These are phyloP conservation scores for Macaria notata DNA, from an alignment of 2,888 invertebrate genomes.

Conservation along the genomic window DNA sequence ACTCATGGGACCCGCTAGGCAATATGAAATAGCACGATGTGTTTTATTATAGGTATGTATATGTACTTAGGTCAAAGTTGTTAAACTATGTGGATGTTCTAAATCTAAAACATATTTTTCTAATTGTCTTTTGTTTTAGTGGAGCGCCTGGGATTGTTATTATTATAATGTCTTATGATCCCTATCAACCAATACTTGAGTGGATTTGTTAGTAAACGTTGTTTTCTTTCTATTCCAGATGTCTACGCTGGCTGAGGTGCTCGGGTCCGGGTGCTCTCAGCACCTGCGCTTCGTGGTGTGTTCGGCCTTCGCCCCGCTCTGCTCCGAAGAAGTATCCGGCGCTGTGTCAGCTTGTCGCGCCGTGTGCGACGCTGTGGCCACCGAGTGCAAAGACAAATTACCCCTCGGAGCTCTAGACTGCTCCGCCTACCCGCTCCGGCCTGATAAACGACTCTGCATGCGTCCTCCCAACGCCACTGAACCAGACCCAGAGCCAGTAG, in stretches of 20 bases:
- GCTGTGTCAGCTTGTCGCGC: slow-evolving; percentile 93
- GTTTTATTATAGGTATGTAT: too few species aligned
- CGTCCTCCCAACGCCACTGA: slow-evolving; percentile 81
- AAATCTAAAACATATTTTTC: too few species aligned
- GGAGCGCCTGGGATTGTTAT: too few species aligned
- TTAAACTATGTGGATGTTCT: too few species aligned
- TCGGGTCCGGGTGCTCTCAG: slow-evolving; percentile 90
- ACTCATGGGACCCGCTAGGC: too few species aligned
- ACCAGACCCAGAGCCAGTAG: slow-evolving; percentile 65
- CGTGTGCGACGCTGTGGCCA: slow-evolving; percentile 90
- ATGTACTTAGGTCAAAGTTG: too few species aligned
- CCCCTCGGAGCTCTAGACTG: slow-evolving; percentile 86
- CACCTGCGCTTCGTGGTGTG: slow-evolving; percentile 94
- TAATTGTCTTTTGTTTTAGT: too few species aligned
- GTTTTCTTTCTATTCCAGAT: slow-evolving; percentile 79
- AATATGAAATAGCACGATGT: too few species aligned
- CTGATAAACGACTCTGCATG: slow-evolving; percentile 89
- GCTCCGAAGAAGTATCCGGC: slow-evolving; percentile 92
- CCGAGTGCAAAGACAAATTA: slow-evolving; percentile 89
- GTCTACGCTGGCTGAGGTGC: slow-evolving; percentile 85
- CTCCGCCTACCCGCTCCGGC: slow-evolving; percentile 88
- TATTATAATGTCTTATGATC: too few species aligned
- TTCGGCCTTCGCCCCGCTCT: slow-evolving; percentile 95
- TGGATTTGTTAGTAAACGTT: slow-evolving; percentile 7
- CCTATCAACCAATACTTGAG: too few species aligned